Percentiles rank a stretch among this genome's conserved stretches.
phyloP scores from a whole-genome alignment of 1,140 invertebrate species.

The Aphelinus certus region DNA sequence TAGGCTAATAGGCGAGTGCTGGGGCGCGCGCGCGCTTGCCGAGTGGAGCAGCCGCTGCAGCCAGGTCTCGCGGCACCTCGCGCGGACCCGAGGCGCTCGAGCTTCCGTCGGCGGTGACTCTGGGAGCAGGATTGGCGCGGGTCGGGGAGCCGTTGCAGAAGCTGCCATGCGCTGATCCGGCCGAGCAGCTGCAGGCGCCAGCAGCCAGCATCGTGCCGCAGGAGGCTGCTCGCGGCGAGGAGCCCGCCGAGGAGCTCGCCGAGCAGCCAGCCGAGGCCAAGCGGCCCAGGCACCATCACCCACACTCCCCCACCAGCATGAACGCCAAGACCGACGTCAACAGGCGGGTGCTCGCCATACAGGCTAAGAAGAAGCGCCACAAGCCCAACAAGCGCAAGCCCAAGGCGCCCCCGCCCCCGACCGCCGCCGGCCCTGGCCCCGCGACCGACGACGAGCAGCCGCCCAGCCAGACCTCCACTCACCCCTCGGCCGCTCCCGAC shows the following conservation, averaged over 20 bases:
- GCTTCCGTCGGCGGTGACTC: too few species aligned
- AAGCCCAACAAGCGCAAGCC: constrained; percentile 85
- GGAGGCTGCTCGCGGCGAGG: neutral
- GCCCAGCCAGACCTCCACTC: neutral
- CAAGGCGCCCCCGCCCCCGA: constrained; percentile 53
- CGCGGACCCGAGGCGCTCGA: too few species aligned
- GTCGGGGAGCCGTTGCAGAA: neutral
- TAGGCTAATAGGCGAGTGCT: too few species aligned
- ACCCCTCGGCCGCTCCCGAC: neutral
- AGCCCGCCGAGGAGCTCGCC: neutral
- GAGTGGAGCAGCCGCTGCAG: too few species aligned
- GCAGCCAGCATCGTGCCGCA: neutral
- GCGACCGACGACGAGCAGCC: constrained; percentile 28
- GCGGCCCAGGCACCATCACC: too few species aligned
- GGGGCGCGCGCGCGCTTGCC: too few species aligned
- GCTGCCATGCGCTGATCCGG: too few species aligned
- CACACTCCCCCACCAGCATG: neutral
- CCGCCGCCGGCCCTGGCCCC: neutral
- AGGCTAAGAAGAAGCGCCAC: constrained; percentile 89
- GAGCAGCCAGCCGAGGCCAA: too few species aligned
- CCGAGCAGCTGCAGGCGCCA: constrained; percentile 2
- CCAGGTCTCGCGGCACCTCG: too few species aligned
- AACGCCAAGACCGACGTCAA: constrained; percentile 82
- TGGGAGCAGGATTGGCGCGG: constrained; percentile 2
- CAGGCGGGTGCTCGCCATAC: constrained; percentile 85